Conservation (phyloP, 2,113 vertebrate species). For the Aptenodytes forsteri region DNA sequence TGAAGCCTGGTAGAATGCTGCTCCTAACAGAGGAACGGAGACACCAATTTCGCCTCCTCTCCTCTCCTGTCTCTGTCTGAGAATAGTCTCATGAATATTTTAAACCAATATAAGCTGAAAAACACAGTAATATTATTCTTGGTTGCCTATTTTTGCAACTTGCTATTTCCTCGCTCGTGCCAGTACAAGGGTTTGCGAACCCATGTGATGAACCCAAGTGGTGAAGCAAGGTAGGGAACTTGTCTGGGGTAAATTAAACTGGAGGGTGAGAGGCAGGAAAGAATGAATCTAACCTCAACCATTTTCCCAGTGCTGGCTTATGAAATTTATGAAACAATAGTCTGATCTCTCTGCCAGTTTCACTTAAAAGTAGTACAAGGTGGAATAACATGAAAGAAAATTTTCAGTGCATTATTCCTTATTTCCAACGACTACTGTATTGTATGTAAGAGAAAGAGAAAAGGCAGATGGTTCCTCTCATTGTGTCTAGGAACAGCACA, state of each 20-base stretch:
- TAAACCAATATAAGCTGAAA: background rate
- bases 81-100: background rate
- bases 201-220: background rate
- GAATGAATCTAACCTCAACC: fast-evolving
- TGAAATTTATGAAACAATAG: background rate
- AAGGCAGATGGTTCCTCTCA: background rate
- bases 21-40: background rate
- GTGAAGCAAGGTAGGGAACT: background rate
- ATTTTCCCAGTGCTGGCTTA: background rate
- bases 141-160: background rate
- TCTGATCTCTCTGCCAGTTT: background rate
- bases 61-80: background rate
- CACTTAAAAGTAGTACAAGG: background rate
- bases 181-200: background rate
- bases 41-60: background rate
- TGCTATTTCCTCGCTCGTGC: background rate
- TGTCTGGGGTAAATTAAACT: background rate
- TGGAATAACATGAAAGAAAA: background rate
- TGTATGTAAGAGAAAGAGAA: background rate
- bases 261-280: background rate
- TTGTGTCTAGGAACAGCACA: background rate
- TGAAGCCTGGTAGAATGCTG: background rate
- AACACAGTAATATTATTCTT: background rate
- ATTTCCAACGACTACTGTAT: background rate
- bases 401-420: background rate